Evolutionary conservation across 2,797 vertebrate genomes (phyloP), one percentile per base, ranked within the genome.

Genomic region (Danionella dracula): DNA sequence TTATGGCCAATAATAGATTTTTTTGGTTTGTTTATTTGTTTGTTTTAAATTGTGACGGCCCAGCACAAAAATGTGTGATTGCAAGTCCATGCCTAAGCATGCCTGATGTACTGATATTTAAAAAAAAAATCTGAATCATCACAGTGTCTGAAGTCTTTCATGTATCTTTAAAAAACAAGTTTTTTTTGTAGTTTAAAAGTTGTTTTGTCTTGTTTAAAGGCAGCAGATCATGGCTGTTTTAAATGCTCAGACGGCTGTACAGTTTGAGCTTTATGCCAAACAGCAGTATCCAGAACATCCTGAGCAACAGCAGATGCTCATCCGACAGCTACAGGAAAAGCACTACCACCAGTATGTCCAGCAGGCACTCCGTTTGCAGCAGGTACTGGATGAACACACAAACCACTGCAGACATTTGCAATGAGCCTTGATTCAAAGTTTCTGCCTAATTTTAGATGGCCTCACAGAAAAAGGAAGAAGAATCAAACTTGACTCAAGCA

Each of bases 291-390:
- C 95, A 6, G 92, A 93, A 78, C 95, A 92, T 85, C 89, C 90
- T 0, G 97, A 98, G 23, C 96, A 99, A 72, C 96, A 99, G 84
- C 88, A 95, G 73, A 82, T 93, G 69, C 93, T 99, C 66, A 95
- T 99, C 80, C 91, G 92, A 4, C 96, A 98, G 86, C 90, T 98
- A 20, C 94, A 98, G 84, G 96, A 99, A 71, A 94, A 97, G 75
- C 96, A 98, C 83, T 98, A 97, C 80, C 94, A 97, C 75, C 95
- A 98, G 72, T 98, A 97, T 80, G 94, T 97, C 90, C 94, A 96
- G 75, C 96, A 97, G 86, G 86, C 97, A 51, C 97, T 96, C 77
- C 94, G 94, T 75, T 92, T 97, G 66, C 96, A 99, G 86, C 92
- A 98, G 11, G 94, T 95, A 31, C 92, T 93, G 81, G 23, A 27